Conservation (phyloP, 2,797 vertebrate species). For the Picus viridis region DNA sequence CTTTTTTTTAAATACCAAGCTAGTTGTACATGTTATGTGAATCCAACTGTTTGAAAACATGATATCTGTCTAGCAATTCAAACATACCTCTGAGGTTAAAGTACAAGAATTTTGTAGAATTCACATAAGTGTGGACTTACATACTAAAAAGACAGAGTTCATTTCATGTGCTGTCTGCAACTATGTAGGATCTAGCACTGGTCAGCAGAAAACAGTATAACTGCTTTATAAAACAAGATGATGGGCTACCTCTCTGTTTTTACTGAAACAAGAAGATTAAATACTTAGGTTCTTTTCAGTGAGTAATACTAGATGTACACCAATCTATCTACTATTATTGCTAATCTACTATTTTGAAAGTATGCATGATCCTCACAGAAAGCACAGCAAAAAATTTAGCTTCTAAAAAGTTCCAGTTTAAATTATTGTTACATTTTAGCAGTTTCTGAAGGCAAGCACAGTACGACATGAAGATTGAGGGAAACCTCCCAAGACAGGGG, state of each 20-base stretch:
- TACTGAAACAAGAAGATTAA: neutral
- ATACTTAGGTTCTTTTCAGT: neutral
- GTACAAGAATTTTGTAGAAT: neutral
- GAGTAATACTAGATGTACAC: neutral
- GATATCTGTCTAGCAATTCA: neutral
- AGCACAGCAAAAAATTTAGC: neutral
- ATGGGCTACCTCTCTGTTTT: neutral
- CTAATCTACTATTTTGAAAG: neutral
- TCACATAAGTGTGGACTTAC: neutral
- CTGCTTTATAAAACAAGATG: too few relatives aligned
- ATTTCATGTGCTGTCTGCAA: neutral
- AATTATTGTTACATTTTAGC: neutral
- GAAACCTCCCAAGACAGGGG: neutral
- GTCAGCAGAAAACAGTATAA: neutral
- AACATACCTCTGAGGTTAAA: neutral
- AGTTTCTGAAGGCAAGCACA: neutral
- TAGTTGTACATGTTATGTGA: neutral
- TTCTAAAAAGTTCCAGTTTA: neutral
- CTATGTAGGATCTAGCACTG: neutral
- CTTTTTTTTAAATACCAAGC: neutral
- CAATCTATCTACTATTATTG: accelerated
- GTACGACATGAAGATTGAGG: neutral
- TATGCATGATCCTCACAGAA: neutral
- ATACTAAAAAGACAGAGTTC: neutral
- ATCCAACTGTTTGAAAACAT: neutral